phyloP scores from a whole-genome alignment of 2,888 invertebrate species.

The Andrena fulva region DNA sequence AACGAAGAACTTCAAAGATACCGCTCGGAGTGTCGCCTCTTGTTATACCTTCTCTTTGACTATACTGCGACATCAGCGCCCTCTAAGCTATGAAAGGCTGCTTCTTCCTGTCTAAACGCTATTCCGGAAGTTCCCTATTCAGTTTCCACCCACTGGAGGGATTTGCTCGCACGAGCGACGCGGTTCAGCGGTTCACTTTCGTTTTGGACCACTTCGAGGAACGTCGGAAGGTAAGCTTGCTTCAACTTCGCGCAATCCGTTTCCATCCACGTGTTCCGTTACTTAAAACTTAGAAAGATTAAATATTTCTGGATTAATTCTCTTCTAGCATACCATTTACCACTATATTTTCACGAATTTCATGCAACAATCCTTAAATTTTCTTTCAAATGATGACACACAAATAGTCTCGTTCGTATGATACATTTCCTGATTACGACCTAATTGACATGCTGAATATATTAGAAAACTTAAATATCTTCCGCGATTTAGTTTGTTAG shows the following conservation, averaged over 20 bases:
- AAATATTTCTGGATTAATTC: not conserved
- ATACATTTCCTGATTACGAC: constrained; percentile 74
- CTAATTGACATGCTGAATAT: constrained; percentile 57
- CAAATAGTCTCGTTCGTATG: constrained; percentile 82
- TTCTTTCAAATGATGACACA: constrained; percentile 74
- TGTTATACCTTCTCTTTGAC: too few relatives aligned
- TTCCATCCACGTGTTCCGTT: constrained; percentile 20
- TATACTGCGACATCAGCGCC: too few relatives aligned
- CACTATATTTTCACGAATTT: constrained; percentile 35
- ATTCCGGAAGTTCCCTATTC: too few relatives aligned
- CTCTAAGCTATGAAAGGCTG: too few relatives aligned
- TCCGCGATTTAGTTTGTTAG: constrained; percentile 5
- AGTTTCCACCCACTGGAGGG: too few relatives aligned
- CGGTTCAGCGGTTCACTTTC: not conserved
- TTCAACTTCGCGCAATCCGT: constrained; percentile 29
- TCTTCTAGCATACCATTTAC: not conserved
- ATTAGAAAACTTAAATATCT: not conserved
- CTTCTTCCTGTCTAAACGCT: too few relatives aligned
- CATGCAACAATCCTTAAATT: not conserved
- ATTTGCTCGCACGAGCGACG: too few relatives aligned
- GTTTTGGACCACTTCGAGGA: not conserved
- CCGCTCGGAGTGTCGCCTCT: too few relatives aligned
- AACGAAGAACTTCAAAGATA: too few relatives aligned
- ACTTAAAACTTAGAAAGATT: not conserved
- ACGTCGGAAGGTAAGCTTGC: constrained; percentile 25